Conservation (phyloP, 2,113 vertebrate genomes). For the Osmerus mordax region DNA sequence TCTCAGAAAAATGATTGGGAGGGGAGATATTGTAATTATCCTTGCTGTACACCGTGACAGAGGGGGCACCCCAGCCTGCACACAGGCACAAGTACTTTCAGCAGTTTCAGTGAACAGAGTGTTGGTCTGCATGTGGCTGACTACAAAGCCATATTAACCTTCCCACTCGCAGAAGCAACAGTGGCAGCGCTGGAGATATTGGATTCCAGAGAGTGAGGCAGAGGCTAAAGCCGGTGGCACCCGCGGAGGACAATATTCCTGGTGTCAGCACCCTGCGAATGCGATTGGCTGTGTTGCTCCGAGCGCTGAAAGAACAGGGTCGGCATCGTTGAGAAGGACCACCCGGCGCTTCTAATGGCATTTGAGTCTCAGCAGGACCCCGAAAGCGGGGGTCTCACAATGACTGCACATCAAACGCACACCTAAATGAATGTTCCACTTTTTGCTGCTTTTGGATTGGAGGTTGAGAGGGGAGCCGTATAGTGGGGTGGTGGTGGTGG, state of each 20-base stretch:
- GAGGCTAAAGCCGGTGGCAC: conserved; percentile 43
- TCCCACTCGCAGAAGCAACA: conserved; percentile 16
- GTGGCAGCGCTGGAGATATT: conserved; percentile 25
- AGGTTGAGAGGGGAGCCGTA: neutral
- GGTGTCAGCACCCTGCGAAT: conserved; percentile 51
- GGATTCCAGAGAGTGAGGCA: conserved; percentile 28
- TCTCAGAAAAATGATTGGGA: neutral
- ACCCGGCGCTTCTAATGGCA: conserved; percentile 57
- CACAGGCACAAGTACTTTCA: neutral
- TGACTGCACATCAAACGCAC: conserved; percentile 56
- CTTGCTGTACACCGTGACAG: conserved; percentile 10
- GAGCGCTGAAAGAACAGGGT: conserved; percentile 32
- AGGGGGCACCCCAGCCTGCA: neutral
- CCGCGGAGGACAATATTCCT: conserved; percentile 51
- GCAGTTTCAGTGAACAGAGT: conserved; percentile 16
- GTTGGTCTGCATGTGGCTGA: conserved; percentile 1
- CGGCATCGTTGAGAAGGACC: conserved; percentile 50
- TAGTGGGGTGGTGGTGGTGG: neutral
- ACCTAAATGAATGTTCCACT: conserved; percentile 46
- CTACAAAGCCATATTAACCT: conserved; percentile 16
- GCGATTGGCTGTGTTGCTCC: conserved; percentile 47
- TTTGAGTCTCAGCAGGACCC: conserved; percentile 58
- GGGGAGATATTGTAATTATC: conserved; percentile 1
- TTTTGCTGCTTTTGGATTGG: conserved; percentile 18
- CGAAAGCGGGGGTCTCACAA: conserved; percentile 44